Percentiles rank a stretch among this genome's conserved stretches.
These are phyloP conservation scores for Cardiocondyla obscurior DNA, from an alignment of 1,140 invertebrate species.

Conservation along the genomic window DNA sequence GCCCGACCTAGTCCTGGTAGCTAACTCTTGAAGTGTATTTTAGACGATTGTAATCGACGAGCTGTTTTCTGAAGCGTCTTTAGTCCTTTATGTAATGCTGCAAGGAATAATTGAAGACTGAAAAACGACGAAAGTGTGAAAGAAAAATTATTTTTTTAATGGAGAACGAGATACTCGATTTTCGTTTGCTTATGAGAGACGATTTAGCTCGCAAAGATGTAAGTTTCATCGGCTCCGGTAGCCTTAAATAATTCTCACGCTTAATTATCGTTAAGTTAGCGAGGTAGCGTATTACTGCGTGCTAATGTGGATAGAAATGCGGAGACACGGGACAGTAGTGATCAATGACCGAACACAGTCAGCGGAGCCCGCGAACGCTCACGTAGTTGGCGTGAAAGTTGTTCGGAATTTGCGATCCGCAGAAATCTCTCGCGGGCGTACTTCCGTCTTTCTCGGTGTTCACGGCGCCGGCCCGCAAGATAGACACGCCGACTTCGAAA, in stretches of 20 bases:
- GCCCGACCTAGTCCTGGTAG: too few relatives aligned
- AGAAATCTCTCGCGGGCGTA: constrained; percentile 34
- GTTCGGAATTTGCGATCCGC: constrained; percentile 32
- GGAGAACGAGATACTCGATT: neutral
- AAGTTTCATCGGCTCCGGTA: neutral
- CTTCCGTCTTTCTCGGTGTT: constrained; percentile 56
- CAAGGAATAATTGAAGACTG: too few relatives aligned
- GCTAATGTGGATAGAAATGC: neutral
- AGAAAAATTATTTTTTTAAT: too few relatives aligned
- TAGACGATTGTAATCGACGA: neutral
- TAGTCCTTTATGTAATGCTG: too few relatives aligned
- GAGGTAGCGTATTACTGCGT: neutral
- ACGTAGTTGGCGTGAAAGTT: constrained; percentile 56
- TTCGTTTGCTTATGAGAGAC: neutral
- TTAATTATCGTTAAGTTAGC: neutral
- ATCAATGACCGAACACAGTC: constrained; percentile 18
- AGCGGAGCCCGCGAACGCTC: neutral
- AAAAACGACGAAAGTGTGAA: too few relatives aligned
- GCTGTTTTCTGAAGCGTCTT: neutral
- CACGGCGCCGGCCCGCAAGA: neutral
- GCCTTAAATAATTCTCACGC: neutral
- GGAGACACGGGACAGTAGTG: neutral
- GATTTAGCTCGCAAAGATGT: neutral
- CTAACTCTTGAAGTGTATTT: neutral
- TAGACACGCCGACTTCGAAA: neutral